These are phyloP conservation scores for Elachura formosa DNA, from an alignment of 2,113 vertebrate species.

Conservation along the genomic window DNA sequence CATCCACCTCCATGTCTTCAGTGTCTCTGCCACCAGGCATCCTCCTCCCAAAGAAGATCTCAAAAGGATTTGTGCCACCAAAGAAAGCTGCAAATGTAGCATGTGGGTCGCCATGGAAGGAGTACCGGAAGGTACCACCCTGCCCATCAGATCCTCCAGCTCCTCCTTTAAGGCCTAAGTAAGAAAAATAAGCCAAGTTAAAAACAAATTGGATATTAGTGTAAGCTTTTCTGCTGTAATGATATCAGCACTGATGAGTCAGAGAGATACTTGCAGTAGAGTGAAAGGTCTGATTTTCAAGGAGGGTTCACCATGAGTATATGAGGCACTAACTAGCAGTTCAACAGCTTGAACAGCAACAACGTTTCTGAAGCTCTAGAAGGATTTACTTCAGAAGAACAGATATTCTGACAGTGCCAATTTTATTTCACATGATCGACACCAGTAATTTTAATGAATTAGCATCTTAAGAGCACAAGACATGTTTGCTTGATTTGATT, in stretches of 20 bases:
- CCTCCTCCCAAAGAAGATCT: slow-evolving; percentile 95
- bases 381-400: not conserved
- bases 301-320: not conserved
- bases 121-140: slow-evolving; percentile 90
- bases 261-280: not conserved
- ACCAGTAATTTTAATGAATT: not conserved
- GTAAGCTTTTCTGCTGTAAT: not conserved
- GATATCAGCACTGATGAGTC: not conserved
- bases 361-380: not conserved
- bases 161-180: slow-evolving; percentile 91
- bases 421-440: not conserved
- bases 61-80: slow-evolving; percentile 93
- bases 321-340: not conserved
- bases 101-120: slow-evolving; percentile 95
- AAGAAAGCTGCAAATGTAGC: slow-evolving; percentile 98
- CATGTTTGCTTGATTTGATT: not conserved
- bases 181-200: not conserved
- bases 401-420: not conserved
- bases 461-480: not conserved
- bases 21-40: slow-evolving; percentile 85
- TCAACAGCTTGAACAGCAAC: not conserved
- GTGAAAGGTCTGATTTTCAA: not conserved
- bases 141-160: slow-evolving; percentile 86
- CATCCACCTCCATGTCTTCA: slow-evolving; percentile 96
- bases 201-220: not conserved